Evolutionary conservation across 2,888 invertebrate species (phyloP).

Genomic region (Odontocerum albicorne): DNA sequence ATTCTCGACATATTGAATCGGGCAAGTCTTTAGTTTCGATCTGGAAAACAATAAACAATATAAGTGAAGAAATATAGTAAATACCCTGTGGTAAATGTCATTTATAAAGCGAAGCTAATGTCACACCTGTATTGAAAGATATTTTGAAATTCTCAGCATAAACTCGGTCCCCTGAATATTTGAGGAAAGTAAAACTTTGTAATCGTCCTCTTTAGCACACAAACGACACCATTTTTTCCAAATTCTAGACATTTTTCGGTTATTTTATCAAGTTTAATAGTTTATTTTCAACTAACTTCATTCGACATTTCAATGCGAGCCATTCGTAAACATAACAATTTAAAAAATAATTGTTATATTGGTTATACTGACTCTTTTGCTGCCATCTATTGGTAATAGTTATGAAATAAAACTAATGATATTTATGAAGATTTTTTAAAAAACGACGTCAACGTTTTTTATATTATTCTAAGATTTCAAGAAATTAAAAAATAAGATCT

Average conservation of each 20-base stretch:
- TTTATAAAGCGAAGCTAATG: slow-evolving; percentile 24
- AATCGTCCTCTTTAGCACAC: slow-evolving; percentile 30
- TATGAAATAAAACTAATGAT: too few relatives aligned
- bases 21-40: slow-evolving; percentile 20
- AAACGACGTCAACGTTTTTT: too few relatives aligned
- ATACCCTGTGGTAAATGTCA: slow-evolving; percentile 33
- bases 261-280: slow-evolving; percentile 16
- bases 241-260: slow-evolving; percentile 23
- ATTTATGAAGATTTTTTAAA: too few relatives aligned
- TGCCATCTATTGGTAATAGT: slow-evolving; percentile 5
- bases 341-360: not conserved
- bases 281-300: slow-evolving; percentile 29
- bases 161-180: slow-evolving; percentile 10
- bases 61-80: slow-evolving; percentile 26
- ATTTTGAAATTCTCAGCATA: slow-evolving; percentile 28
- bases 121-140: slow-evolving; percentile 34
- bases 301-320: slow-evolving; percentile 17
- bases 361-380: not conserved
- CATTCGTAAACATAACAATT: slow-evolving; percentile 19
- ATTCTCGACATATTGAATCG: slow-evolving; percentile 27
- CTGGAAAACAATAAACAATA: slow-evolving; percentile 25
- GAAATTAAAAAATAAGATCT: too few relatives aligned
- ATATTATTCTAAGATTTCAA: too few relatives aligned
- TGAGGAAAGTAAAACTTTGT: slow-evolving; percentile 11
- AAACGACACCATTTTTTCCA: slow-evolving; percentile 35